Evolutionary conservation across 2,888 invertebrate species (phyloP), one percentile per base, ranked within the genome.

Genomic region (Ramazzottius varieornatus): DNA sequence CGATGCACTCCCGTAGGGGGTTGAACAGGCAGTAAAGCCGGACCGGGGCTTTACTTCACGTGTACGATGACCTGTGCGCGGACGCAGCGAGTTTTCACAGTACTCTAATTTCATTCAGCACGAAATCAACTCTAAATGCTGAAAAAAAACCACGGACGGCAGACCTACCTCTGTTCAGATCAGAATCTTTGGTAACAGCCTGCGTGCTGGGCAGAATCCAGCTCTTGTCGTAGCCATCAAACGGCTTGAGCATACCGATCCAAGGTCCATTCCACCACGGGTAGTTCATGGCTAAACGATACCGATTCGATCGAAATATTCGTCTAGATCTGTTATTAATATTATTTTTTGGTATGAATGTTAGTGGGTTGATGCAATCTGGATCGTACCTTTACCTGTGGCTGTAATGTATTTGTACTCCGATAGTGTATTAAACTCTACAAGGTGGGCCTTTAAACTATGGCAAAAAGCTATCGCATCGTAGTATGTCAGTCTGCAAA

Each of bases 231-330:
- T 13, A 29, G 4, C 54, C 54, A 8, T 54, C 54, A 29, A 54
- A 54, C 4, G 54, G 54, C 29, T 54, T 54, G 29, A 54, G 8
- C 29, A 54, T 8, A 4, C 54, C 54, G 29, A 54, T 54, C 54
- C 54, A 54, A 24, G 54, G 54, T 8, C 54, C 54, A 29, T 54
- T 54, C 54, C 54, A 54, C 54, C 54, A 54, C 13, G 54, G 54
- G 24, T 54, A 54, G 54, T 54, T 54, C n/a, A 54, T 29, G 4
- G 54, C 54, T 54, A n/a, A 13, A 13, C 40, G 40, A 40, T 8
- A n/a, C n/a, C n/a, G n/a, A n/a, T n/a, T n/a, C n/a, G n/a, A n/a
- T n/a, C n/a, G n/a, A n/a, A n/a, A n/a, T n/a, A n/a, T n/a, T n/a
- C n/a, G n/a, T n/a, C n/a, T n/a, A n/a, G n/a, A n/a, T n/a, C n/a